Percentiles rank a stretch among this genome's conserved stretches.
phyloP scores from a whole-genome alignment of 2,113 vertebrate species.

The Arothron firmamentum region DNA sequence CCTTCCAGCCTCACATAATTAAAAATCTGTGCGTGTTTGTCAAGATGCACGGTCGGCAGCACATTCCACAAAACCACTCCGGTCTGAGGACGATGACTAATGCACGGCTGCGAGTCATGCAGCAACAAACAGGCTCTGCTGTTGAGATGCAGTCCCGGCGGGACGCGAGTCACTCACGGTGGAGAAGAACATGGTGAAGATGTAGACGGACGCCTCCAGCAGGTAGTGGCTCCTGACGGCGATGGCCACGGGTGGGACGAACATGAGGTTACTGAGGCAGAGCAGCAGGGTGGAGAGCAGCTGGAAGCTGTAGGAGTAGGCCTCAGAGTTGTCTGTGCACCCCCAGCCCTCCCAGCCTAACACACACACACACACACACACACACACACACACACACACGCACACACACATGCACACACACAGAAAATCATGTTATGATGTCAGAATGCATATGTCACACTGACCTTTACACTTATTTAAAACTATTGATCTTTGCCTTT shows the following conservation, averaged over 20 bases:
- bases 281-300: conserved; percentile 92
- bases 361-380: conserved; percentile 16
- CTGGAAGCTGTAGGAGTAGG: conserved; percentile 96
- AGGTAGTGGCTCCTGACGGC: conserved; percentile 91
- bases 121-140: no score
- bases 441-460: no score
- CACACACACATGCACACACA: no score
- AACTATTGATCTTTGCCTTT: no score
- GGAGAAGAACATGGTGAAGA: conserved; percentile 99
- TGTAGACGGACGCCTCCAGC: conserved; percentile 92
- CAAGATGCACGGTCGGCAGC: no score
- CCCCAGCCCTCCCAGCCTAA: conserved; percentile 98
- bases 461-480: no score
- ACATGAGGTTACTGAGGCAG: conserved; percentile 99
- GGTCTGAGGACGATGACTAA: no score
- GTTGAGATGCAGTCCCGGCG: no score
- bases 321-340: conserved; percentile 89
- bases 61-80: no score
- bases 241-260: conserved; percentile 90
- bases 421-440: no score
- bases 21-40: neutral
- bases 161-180: conserved; percentile 77
- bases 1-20: no score
- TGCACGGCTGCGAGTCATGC: no score
- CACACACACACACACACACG: neutral